Conservation (phyloP, 2,113 vertebrate genomes). For the Hepsetus odoe region DNA sequence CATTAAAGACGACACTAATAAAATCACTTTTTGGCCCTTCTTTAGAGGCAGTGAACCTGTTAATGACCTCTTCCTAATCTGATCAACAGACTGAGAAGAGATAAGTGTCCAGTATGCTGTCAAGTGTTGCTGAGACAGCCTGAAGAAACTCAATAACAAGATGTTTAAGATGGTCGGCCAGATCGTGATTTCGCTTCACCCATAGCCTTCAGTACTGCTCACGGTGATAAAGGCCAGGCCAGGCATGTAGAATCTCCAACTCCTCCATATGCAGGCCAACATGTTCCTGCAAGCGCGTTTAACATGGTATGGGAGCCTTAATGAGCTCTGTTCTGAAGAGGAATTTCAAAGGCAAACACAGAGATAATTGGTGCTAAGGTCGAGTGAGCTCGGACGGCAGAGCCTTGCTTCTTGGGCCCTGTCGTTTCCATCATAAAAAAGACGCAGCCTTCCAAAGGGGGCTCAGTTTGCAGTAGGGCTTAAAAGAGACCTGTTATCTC, state of each 20-base stretch:
- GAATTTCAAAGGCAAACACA: slow-evolving; percentile 52
- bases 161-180: slow-evolving; percentile 31
- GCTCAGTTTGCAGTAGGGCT: slow-evolving; percentile 12
- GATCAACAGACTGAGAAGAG: slow-evolving; percentile 26
- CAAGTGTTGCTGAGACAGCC: slow-evolving; percentile 29
- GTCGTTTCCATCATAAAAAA: slow-evolving; percentile 29
- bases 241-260: slow-evolving; percentile 10
- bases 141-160: slow-evolving; percentile 47
- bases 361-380: slow-evolving; percentile 51
- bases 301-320: slow-evolving; percentile 26
- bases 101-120: slow-evolving; percentile 10
- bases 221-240: slow-evolving; percentile 10
- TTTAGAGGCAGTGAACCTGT: background rate
- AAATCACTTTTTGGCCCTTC: slow-evolving; percentile 31
- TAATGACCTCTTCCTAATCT: slow-evolving; percentile 46
- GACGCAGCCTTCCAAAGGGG: background rate
- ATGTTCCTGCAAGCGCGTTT: background rate
- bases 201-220: background rate
- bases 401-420: background rate
- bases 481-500: slow-evolving; percentile 47
- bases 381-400: slow-evolving; percentile 41
- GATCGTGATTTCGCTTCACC: slow-evolving; percentile 9
- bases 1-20: slow-evolving; percentile 41
- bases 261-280: background rate
- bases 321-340: slow-evolving; percentile 39